Evolutionary conservation across 2,888 invertebrate genomes (phyloP), one percentile per base, ranked within the genome.

Genomic region (Halictus ligatus): DNA sequence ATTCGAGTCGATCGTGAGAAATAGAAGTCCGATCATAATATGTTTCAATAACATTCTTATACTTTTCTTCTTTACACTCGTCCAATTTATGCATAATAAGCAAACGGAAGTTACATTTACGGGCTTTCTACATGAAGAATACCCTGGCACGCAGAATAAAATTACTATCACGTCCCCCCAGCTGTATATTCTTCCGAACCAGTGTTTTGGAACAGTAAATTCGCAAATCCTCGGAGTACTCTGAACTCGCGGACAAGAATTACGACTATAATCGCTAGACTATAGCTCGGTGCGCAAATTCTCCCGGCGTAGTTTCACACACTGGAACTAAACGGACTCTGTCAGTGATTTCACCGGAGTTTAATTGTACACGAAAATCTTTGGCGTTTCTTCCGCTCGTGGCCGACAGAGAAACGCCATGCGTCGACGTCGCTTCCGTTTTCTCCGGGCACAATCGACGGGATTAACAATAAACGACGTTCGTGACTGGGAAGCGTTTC

Each of bases 281-380:
- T 25, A 25, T 25, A 6, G n/a, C 5, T 25, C 13, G 5, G 60
- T 60, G 2, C 13, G 15, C 15, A 29, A 64, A 29, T 29, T 64
- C 60, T 64, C 60, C 29, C 29, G 60, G 13, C n/a, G 60, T 29
- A 29, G 13, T 64, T 64, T 64, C 60, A 15, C 29, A 64, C 60
- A n/a, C 15, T 13, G 25, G 25, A 25, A 29, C 29, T 29, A 15
- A 29, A 64, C 29, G 29, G 29, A 64, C 60, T 5, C 12, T 0
- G 13, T 13, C 60, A 60, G 60, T 60, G 60, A 60, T 60, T 25
- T 60, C 60, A 29, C 25, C 60, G 29, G 25, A 25, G 15, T 64
- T 64, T 64, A 64, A 64, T 64, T 64, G 60, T 29, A 64, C 60
- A 29, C 15, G 60, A 64, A 64, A 64, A 29, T 64, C 60, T 29